phyloP scores from a whole-genome alignment of 2,797 vertebrate genomes.

The Anguilla obscura region DNA sequence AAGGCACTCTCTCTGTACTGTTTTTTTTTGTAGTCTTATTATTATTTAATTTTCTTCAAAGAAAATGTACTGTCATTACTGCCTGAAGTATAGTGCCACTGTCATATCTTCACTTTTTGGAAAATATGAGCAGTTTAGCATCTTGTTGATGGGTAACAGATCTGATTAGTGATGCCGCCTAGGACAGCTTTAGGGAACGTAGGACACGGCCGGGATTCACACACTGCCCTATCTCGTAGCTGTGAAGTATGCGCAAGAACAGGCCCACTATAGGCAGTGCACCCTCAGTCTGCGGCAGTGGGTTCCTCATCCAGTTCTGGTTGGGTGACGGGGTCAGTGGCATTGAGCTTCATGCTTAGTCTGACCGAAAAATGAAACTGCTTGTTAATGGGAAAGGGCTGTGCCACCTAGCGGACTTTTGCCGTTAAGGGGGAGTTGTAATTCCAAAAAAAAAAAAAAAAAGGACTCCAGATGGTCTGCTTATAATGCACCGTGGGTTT shows the following conservation, averaged over 20 bases:
- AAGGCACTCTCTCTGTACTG: not conserved
- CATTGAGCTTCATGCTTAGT: too few species aligned
- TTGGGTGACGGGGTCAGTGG: too few species aligned
- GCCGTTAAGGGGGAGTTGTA: not conserved
- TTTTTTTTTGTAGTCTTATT: not conserved
- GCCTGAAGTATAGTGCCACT: not conserved
- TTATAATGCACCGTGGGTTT: not conserved
- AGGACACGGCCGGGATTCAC: not conserved
- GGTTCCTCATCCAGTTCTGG: too few species aligned
- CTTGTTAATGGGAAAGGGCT: not conserved
- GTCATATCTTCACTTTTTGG: not conserved
- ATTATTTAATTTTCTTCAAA: not conserved
- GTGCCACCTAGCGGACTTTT: constrained; percentile 23
- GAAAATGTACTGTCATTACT: not conserved
- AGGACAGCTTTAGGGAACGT: not conserved
- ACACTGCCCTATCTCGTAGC: not conserved
- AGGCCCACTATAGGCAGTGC: too few species aligned
- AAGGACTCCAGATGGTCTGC: not conserved
- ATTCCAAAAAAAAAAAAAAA: not conserved
- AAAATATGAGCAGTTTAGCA: not conserved
- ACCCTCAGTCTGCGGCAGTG: too few species aligned
- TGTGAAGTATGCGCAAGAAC: too few species aligned
- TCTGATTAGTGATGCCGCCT: not conserved
- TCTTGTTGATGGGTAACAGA: not conserved
- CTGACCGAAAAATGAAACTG: not conserved